Conservation (phyloP, 2,888 invertebrate species). For the Caradrina kadenii region DNA sequence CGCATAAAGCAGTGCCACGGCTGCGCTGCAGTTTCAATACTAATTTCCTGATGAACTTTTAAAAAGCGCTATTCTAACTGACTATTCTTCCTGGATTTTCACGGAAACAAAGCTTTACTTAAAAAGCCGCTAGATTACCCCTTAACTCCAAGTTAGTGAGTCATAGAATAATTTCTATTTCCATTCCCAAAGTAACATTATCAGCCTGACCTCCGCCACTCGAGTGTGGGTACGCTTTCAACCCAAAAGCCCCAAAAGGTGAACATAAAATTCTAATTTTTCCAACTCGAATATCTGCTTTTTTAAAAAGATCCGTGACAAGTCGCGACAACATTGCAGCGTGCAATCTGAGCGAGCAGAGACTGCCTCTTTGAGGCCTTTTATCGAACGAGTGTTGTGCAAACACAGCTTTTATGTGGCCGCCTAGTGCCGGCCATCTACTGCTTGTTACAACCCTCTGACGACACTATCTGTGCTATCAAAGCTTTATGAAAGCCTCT, state of each 20-base stretch:
- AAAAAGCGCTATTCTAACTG: not conserved
- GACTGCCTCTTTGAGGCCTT: slow-evolving; percentile 40
- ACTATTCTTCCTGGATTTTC: not conserved
- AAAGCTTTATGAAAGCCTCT: slow-evolving; percentile 35
- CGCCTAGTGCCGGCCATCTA: slow-evolving; percentile 5
- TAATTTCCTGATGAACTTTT: not conserved
- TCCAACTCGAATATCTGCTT: slow-evolving; percentile 17
- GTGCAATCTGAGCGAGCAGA: slow-evolving; percentile 33
- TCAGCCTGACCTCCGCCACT: no score
- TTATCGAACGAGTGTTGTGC: slow-evolving; percentile 40
- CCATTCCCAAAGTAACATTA: no score
- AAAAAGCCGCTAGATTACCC: no score
- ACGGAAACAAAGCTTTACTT: not conserved
- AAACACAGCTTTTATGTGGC: slow-evolving; percentile 52
- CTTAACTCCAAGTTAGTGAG: no score
- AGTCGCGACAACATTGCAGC: slow-evolving; percentile 3
- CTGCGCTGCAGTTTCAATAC: not conserved
- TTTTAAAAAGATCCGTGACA: not conserved
- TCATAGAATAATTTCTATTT: no score
- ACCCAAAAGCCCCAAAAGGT: not conserved
- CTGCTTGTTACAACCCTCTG: slow-evolving; percentile 10
- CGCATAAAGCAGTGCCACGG: not conserved
- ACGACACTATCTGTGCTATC: slow-evolving; percentile 39
- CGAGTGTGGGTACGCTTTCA: no score
- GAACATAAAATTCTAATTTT: not conserved